These are phyloP conservation scores for Himantopus leucocephalus DNA, from an alignment of 2,113 vertebrate genomes.

Conservation along the genomic window DNA sequence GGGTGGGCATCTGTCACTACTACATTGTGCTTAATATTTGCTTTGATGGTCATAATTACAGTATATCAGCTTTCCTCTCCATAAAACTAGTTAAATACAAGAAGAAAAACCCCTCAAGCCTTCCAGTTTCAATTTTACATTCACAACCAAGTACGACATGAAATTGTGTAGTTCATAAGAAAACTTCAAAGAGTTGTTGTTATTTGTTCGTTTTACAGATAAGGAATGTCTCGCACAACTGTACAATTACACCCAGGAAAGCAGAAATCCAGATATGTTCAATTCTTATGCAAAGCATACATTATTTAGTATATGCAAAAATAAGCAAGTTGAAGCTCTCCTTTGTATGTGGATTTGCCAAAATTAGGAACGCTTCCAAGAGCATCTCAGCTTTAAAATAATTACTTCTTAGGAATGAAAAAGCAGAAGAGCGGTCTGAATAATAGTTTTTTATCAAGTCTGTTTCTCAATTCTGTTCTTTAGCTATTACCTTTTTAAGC, in stretches of 20 bases:
- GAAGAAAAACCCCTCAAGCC: not conserved
- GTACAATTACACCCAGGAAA: not conserved
- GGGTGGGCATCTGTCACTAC: not conserved
- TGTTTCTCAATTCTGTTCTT: not conserved
- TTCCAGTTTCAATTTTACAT: not conserved
- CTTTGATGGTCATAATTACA: not conserved
- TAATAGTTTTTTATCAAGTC: not conserved
- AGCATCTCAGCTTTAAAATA: not conserved
- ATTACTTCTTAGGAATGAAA: not conserved
- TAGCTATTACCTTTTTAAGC: not conserved
- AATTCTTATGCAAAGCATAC: not conserved
- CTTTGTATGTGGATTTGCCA: not conserved
- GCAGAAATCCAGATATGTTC: not conserved
- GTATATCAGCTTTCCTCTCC: not conserved
- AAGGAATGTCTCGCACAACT: not conserved
- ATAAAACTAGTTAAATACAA: not conserved
- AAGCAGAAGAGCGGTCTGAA: not conserved
- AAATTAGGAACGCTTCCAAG: not conserved
- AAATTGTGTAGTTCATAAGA: not conserved
- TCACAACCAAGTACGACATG: not conserved
- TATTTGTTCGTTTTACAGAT: not conserved
- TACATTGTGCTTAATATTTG: not conserved
- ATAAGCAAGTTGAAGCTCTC: not conserved
- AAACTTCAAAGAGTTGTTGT: not conserved
- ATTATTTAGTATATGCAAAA: not conserved